These are phyloP conservation scores for Oscheius sp. DNA, from an alignment of 1,140 invertebrate genomes.

Conservation along the genomic window DNA sequence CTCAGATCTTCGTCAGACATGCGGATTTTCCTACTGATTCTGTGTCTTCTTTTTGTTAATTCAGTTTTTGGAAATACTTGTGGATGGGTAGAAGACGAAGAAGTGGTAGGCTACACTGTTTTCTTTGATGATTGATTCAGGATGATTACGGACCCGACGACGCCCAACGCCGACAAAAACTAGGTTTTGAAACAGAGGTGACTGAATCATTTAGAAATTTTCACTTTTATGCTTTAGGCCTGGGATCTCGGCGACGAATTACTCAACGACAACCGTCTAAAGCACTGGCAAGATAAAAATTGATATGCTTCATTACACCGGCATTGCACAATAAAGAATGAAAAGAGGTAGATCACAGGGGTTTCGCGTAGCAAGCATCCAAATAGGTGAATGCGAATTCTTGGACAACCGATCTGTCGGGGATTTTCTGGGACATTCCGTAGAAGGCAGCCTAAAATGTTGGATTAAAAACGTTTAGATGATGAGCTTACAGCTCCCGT, in stretches of 20 bases:
- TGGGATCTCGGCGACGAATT: background rate
- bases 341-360: background rate
- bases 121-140: too few relatives aligned
- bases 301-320: background rate
- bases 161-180: too few relatives aligned
- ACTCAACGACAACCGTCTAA: background rate
- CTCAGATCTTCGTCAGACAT: too few relatives aligned
- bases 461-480: conserved; percentile 8
- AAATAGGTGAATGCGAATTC: conserved; percentile 71
- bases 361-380: conserved; percentile 20
- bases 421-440: conserved; percentile 81
- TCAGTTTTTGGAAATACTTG: too few relatives aligned
- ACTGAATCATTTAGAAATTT: too few relatives aligned
- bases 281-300: background rate
- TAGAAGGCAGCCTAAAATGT: conserved; percentile 80
- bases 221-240: too few relatives aligned
- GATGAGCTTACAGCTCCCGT: conserved; percentile 18
- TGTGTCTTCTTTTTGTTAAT: too few relatives aligned
- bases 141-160: too few relatives aligned
- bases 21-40: too few relatives aligned
- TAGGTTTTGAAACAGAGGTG: too few relatives aligned
- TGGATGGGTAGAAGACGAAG: too few relatives aligned
- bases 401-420: conserved; percentile 80
- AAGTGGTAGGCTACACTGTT: too few relatives aligned
- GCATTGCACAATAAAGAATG: background rate